Evolutionary conservation across 2,797 vertebrate species (phyloP), one percentile per base, ranked within the genome.

Genomic region (Cichlasoma orientale): DNA sequence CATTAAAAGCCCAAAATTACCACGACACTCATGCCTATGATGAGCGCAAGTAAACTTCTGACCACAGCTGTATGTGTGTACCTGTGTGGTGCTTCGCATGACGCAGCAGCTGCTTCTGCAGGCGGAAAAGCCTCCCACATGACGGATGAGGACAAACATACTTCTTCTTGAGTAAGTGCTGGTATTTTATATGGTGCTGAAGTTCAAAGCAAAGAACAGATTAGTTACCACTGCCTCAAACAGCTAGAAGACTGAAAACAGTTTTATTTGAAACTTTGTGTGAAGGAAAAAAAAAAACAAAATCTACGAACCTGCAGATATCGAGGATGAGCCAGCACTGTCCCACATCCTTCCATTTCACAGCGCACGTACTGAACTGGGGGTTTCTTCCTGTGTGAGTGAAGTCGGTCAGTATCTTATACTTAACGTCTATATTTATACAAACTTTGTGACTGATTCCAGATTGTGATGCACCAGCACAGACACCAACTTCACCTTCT

Each of bases 41-140:
- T 27, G 44, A 66, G 23, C 25, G 61, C 13, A 44, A 7, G 5
- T 47, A 66, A 66, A 44, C 38, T 16, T 27, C 61, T 47, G 23
- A 66, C 44, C 25, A 66, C 23, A 66, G 44, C 25, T 47, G 38
- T 66, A 18, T 33, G n/a, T 23, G 4, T 5, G 14, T 90, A 99
- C 98, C 98, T 94, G 98, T 99, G 89, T 99, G 98, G 92, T 99
- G 98, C 89, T 99, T 99, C 74, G 98, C 98, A 57, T 99, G 98
- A 56, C 98, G 97, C 44, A 99, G 94, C 72, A 99, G 96, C 94
- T 99, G 98, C 87, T 99, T 99, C 94, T 99, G 98, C 55, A 99
- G 96, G 27, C 98, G 95, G 91, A 99, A 99, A 44, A 99, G 97
- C 54, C 98, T 95, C 78, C 98, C 98, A 13, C 98, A 99, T 25